These are phyloP conservation scores for Acrocyrtus sp. DNA, from an alignment of 2,888 invertebrate species.

Conservation along the genomic window DNA sequence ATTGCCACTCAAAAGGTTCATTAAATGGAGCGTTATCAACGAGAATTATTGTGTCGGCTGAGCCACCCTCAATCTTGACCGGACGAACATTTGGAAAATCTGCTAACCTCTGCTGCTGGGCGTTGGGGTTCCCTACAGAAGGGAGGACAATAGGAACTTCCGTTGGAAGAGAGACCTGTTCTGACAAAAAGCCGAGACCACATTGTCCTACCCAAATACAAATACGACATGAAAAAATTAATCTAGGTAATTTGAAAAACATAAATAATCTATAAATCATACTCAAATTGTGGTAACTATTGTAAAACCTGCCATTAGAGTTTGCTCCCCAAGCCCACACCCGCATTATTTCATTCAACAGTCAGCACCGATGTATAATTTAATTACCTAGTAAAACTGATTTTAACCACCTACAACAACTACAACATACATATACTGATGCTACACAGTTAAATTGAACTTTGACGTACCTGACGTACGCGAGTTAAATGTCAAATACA, in stretches of 20 bases:
- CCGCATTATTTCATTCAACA: slow-evolving; percentile 33
- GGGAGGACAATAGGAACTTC: slow-evolving; percentile 25
- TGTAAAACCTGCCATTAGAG: slow-evolving; percentile 38
- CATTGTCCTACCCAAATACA: slow-evolving; percentile 43
- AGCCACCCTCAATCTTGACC: slow-evolving; percentile 51
- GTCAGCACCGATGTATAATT: not conserved
- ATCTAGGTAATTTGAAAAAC: not conserved
- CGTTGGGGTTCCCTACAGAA: slow-evolving; percentile 3
- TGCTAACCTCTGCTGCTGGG: not conserved
- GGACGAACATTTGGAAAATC: slow-evolving; percentile 12
- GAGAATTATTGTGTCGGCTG: slow-evolving; percentile 46
- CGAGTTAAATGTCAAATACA: no score
- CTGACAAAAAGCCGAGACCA: slow-evolving; percentile 54
- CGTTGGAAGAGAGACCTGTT: slow-evolving; percentile 58
- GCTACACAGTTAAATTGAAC: no score
- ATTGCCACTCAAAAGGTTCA: slow-evolving; percentile 23
- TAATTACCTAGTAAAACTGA: no score
- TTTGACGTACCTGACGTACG: no score
- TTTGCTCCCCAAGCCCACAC: slow-evolving; percentile 62
- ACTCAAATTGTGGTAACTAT: not conserved
- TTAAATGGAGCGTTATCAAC: slow-evolving; percentile 24
- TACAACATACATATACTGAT: no score
- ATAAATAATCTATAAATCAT: not conserved
- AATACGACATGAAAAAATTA: not conserved
- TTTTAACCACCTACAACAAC: no score